These are phyloP conservation scores for Acrobasis repandana DNA, from an alignment of 2,888 invertebrate species.

Conservation along the genomic window DNA sequence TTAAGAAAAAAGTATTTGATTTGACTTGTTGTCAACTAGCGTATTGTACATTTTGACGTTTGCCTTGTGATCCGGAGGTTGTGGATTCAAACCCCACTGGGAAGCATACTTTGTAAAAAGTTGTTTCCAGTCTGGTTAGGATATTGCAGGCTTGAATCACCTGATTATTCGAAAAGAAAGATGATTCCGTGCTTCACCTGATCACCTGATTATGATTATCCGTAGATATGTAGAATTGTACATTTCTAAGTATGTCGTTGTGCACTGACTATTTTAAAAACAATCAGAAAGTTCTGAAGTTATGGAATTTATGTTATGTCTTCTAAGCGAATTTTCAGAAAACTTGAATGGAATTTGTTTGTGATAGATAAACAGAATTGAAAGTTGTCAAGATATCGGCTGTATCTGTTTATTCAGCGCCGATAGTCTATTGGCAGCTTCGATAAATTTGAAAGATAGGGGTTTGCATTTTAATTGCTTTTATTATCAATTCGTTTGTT, in stretches of 20 bases:
- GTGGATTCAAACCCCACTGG: no score
- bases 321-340: background rate
- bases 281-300: background rate
- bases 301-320: background rate
- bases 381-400: slow-evolving; percentile 8
- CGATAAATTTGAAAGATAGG: background rate
- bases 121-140: no score
- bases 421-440: background rate
- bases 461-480: background rate
- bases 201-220: no score
- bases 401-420: background rate
- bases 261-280: background rate
- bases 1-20: no score
- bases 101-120: no score
- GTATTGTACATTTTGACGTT: no score
- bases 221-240: no score
- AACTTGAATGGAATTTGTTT: slow-evolving; percentile 7
- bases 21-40: no score
- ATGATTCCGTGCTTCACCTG: no score
- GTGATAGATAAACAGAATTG: background rate
- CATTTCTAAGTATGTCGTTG: background rate
- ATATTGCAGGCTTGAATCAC: no score
- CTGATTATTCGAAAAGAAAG: no score
- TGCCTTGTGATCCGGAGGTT: no score
- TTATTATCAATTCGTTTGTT: background rate